A percentile compares a stretch with the other conserved stretches of the same genome.
Conservation (phyloP, 2,888 invertebrate species). For the Beris chalybata region DNA sequence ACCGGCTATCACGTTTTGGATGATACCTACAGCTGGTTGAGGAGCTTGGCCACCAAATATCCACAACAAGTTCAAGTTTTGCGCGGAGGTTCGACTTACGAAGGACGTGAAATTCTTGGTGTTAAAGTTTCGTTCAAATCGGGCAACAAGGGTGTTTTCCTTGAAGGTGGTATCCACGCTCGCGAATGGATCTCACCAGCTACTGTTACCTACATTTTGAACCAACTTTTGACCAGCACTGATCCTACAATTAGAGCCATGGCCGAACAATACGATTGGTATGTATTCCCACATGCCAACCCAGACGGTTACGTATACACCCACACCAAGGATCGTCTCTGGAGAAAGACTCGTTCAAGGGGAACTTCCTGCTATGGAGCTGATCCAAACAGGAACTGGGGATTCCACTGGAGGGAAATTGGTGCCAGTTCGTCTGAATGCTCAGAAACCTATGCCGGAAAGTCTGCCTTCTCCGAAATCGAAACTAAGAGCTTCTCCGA, state of each 20-base stretch:
- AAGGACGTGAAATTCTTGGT: conserved; percentile 64
- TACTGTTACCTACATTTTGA: conserved; percentile 63
- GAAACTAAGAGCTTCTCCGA: conserved; percentile 61
- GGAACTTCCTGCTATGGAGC: conserved; percentile 59
- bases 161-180: conserved; percentile 69
- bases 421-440: conserved; percentile 58
- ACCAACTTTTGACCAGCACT: conserved; percentile 63
- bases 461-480: conserved; percentile 61
- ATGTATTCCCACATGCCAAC: conserved; percentile 72
- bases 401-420: conserved; percentile 62
- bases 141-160: conserved; percentile 61
- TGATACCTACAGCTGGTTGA: conserved; percentile 62
- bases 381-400: conserved; percentile 69
- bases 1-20: conserved; percentile 48
- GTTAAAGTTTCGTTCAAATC: conserved; percentile 59
- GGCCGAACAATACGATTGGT: conserved; percentile 68
- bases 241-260: conserved; percentile 58
- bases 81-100: conserved; percentile 60
- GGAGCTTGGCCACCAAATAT: conserved; percentile 55
- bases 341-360: conserved; percentile 66
- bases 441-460: conserved; percentile 59
- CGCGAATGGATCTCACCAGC: conserved; percentile 78
- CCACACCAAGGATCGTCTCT: conserved; percentile 64
- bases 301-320: conserved; percentile 77
- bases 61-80: conserved; percentile 59